Base-by-base conservation (phyloP, 2,113 vertebrate species). In the human region DNA sequence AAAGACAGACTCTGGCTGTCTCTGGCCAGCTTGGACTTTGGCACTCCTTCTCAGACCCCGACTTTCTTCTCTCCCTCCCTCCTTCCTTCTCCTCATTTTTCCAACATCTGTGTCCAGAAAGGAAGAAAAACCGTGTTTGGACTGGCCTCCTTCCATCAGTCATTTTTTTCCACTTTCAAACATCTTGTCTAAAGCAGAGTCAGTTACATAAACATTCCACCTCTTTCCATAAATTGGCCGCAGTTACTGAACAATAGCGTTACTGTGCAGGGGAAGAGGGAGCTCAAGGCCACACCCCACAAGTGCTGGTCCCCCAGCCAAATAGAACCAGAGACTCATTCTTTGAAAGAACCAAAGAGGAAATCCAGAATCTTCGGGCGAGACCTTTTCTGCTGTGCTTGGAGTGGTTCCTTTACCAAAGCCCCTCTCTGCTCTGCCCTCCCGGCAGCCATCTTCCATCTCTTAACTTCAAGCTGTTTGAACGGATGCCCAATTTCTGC, bases 131-230 rank as follows among this genome's bases (percentile, higher is more conserved):
- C 98, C 98, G 97, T 99, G 98, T 99, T 99, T 99, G 99, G 98
- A 98, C 99, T 99, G 99, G 99, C 98, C 95, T 98, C 97, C 94
- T 97, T 99, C 99, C 99, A 99, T 94, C 81, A 96, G 70, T 92
- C 95, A 86, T 98, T 98, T 98, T 94, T 86, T 66, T 30, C 70
- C 87, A 84, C 97, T 98, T 98, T 98, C 93, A 96, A 96, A 97
- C 90, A 97, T 98, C 98, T 98, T 98, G 98, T 99, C 98, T 98
- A 98, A 99, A 98, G 98, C 98, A 95, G 98, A 99, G 98, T 98
- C 98, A 98, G 98, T 99, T 99, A 99, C 98, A 99, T 99, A 99
- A 99, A 99, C 99, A 99, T 99, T 99, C 98, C 98, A 98, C 98
- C 98, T 98, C 98, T 98, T 98, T 99, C 98, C 98, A 98, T 98